Evolutionary conservation across 2,113 vertebrate species (phyloP).

Genomic region (Orientallactaga bullata): DNA sequence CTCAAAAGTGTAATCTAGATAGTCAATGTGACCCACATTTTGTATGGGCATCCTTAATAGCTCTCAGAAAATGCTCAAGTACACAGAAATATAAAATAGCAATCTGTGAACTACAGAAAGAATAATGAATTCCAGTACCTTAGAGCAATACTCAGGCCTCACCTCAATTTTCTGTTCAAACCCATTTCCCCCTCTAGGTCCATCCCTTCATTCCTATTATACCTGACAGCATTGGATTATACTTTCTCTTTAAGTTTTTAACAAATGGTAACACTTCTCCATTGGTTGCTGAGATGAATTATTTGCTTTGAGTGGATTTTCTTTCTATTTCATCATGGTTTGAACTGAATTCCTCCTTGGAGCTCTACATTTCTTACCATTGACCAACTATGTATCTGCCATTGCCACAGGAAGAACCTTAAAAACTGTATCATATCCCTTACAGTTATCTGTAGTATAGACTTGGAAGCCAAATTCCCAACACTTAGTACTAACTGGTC

Average conservation of each 20-base stretch:
- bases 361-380: background rate
- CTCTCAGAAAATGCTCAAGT: constrained; percentile 58
- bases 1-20: constrained; percentile 31
- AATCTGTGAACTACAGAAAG: constrained; percentile 30
- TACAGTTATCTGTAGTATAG: background rate
- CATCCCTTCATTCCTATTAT: background rate
- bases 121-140: constrained; percentile 3
- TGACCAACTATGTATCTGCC: background rate
- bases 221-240: background rate
- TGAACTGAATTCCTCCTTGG: background rate
- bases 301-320: background rate
- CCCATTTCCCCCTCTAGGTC: background rate
- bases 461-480: background rate
- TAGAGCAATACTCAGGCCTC: background rate
- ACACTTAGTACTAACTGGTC: background rate
- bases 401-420: background rate
- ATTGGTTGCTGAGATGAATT: accelerated
- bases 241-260: constrained; percentile 1
- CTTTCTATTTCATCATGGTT: background rate
- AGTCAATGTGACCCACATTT: constrained; percentile 49
- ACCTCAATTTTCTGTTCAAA: constrained; percentile 24
- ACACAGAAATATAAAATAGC: constrained; percentile 63
- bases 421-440: background rate
- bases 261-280: background rate
- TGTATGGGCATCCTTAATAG: constrained; percentile 62